A percentile compares a stretch with the other conserved stretches of the same genome.
These are phyloP conservation scores for Syngnathus typhle DNA, from an alignment of 2,113 vertebrate genomes.

Conservation along the genomic window DNA sequence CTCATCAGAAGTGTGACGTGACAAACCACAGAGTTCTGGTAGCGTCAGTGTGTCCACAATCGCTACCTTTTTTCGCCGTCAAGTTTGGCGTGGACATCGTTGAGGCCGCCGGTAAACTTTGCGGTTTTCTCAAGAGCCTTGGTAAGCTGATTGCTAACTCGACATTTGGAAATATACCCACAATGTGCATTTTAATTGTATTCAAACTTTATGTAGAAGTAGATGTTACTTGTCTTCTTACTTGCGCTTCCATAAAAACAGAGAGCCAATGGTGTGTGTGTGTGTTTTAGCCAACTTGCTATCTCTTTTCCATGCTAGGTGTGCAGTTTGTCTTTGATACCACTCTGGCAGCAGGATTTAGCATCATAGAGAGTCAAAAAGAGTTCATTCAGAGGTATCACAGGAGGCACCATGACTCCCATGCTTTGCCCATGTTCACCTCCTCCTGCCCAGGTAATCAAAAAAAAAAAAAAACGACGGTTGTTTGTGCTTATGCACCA, in stretches of 20 bases:
- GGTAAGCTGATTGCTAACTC: constrained; percentile 68
- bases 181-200: not conserved
- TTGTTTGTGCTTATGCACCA: not conserved
- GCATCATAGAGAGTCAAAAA: constrained; percentile 89
- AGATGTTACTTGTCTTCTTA: not conserved
- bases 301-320: constrained; percentile 60
- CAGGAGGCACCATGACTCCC: constrained; percentile 77
- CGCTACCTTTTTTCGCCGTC: constrained; percentile 81
- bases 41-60: constrained; percentile 69
- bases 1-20: constrained; percentile 67
- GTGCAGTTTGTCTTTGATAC: constrained; percentile 88
- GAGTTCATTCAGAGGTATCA: constrained; percentile 86
- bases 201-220: not conserved
- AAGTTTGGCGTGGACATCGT: constrained; percentile 80
- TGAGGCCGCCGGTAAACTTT: constrained; percentile 84
- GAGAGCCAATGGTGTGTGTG: not conserved
- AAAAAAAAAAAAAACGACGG: too few species aligned
- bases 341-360: constrained; percentile 86
- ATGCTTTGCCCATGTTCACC: constrained; percentile 90
- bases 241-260: too few species aligned
- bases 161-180: not conserved
- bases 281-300: not conserved
- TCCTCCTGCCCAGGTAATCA: constrained; percentile 88
- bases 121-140: constrained; percentile 86
- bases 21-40: constrained; percentile 70